Conservation (phyloP, 2,797 vertebrate species). For the Petrocephalus sullivani region DNA sequence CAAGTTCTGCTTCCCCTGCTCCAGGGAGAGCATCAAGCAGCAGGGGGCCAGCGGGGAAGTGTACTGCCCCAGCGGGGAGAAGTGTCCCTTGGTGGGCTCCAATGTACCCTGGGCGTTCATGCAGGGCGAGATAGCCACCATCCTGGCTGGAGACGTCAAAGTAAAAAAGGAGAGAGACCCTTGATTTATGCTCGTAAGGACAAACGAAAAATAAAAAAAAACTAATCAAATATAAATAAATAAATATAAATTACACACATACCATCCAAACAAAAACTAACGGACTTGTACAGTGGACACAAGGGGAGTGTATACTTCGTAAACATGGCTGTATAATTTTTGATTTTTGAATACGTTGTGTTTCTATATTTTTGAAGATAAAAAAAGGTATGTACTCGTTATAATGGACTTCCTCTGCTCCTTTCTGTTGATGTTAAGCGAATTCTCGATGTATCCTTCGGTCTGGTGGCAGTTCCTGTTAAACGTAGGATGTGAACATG, state of each 20-base stretch:
- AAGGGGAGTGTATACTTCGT: slow-evolving; percentile 79
- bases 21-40: slow-evolving; percentile 94
- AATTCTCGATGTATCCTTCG: slow-evolving; percentile 67
- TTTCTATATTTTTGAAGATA: slow-evolving; percentile 83
- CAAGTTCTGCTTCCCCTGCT: slow-evolving; percentile 98
- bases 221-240: slow-evolving; percentile 54
- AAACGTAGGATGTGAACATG: slow-evolving; percentile 85
- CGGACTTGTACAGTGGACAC: slow-evolving; percentile 70
- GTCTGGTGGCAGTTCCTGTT: slow-evolving; percentile 79
- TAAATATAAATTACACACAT: slow-evolving; percentile 54
- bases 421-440: slow-evolving; percentile 57
- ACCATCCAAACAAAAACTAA: slow-evolving; percentile 37
- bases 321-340: slow-evolving; percentile 86
- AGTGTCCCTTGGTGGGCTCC: slow-evolving; percentile 90
- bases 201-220: slow-evolving; percentile 50
- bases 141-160: slow-evolving; percentile 90
- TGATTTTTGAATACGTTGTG: slow-evolving; percentile 81
- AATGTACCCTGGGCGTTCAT: slow-evolving; percentile 96
- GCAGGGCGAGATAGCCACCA: slow-evolving; percentile 95
- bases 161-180: slow-evolving; percentile 96
- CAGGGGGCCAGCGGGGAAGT: slow-evolving; percentile 91
- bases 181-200: slow-evolving; percentile 60
- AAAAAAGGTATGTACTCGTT: slow-evolving; percentile 79
- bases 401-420: slow-evolving; percentile 61
- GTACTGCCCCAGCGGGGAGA: slow-evolving; percentile 91